phyloP scores from a whole-genome alignment of 2,113 vertebrate genomes.

The Cettia cetti region DNA sequence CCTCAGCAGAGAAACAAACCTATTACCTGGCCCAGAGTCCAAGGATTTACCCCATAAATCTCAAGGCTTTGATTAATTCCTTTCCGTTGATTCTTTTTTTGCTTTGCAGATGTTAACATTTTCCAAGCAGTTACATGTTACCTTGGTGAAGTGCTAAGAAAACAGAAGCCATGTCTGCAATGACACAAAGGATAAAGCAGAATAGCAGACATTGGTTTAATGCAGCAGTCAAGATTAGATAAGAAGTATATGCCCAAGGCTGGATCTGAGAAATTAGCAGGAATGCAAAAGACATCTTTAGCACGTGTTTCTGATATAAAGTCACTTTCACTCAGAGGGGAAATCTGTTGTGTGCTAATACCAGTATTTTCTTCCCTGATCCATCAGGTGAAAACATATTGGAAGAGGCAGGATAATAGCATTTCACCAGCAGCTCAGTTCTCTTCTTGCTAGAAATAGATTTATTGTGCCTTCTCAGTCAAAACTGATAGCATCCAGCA shows the following conservation, averaged over 20 bases:
- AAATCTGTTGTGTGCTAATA: neutral
- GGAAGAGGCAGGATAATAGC: conserved; percentile 45
- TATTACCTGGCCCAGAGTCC: neutral
- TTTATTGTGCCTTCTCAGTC: neutral
- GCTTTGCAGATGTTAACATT: conserved; percentile 42
- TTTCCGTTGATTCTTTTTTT: neutral
- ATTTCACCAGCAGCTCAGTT: neutral
- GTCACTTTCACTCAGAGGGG: neutral
- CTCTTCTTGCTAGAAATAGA: conserved; percentile 4
- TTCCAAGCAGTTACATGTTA: conserved; percentile 38
- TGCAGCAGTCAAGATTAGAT: conserved; percentile 13
- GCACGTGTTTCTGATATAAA: conserved; percentile 26
- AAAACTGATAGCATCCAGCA: conserved; percentile 8
- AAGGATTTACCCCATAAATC: conserved; percentile 48
- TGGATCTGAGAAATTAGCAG: conserved; percentile 33
- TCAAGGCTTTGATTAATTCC: conserved; percentile 47
- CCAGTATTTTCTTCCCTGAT: neutral
- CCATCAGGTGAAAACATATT: conserved; percentile 32
- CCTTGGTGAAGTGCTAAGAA: conserved; percentile 52
- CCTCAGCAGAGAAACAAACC: conserved; percentile 2
- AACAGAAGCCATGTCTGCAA: conserved; percentile 46
- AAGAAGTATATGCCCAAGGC: neutral
- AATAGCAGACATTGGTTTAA: neutral
- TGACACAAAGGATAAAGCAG: neutral
- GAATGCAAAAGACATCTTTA: conserved; percentile 20